A percentile compares a stretch with the other conserved stretches of the same genome.
Conservation (phyloP, 2,888 invertebrate species). For the Erebia epiphron region DNA sequence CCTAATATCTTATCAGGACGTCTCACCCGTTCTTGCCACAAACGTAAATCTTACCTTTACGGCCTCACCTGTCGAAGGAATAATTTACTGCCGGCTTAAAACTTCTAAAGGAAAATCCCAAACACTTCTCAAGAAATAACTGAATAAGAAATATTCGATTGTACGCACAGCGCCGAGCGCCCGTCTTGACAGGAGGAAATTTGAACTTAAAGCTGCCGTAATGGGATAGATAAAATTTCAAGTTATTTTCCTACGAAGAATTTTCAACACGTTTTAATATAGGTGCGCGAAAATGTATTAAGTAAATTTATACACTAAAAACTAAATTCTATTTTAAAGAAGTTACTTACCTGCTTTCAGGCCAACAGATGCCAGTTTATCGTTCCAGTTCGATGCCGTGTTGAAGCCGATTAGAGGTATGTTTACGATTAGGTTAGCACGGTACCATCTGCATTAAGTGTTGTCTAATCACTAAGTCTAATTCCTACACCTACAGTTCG, state of each 20-base stretch:
- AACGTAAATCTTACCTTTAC: constrained; percentile 82
- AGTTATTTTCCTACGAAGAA: constrained; percentile 12
- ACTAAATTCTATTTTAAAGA: not conserved
- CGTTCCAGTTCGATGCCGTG: too few species aligned
- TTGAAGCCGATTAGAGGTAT: too few species aligned
- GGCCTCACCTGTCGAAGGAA: constrained; percentile 81
- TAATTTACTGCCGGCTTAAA: constrained; percentile 82
- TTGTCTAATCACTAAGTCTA: too few species aligned
- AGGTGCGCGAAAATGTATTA: not conserved
- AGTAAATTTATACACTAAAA: not conserved
- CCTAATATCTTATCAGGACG: constrained; percentile 78
- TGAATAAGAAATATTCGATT: constrained; percentile 78
- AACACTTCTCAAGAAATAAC: constrained; percentile 80
- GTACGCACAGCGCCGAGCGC: constrained; percentile 51
- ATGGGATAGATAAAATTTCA: constrained; percentile 66
- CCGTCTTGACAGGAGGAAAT: constrained; percentile 62
- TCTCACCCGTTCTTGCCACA: constrained; percentile 68
- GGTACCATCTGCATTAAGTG: too few species aligned
- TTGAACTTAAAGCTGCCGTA: constrained; percentile 64
- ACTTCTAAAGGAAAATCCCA: constrained; percentile 79
- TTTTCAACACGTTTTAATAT: not conserved
- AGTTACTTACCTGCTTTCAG: not conserved
- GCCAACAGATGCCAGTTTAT: too few species aligned
- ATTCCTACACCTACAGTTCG: too few species aligned
- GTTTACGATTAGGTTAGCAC: too few species aligned